These are phyloP conservation scores for Notodonta ziczac DNA, from an alignment of 2,888 invertebrate species.

Conservation along the genomic window DNA sequence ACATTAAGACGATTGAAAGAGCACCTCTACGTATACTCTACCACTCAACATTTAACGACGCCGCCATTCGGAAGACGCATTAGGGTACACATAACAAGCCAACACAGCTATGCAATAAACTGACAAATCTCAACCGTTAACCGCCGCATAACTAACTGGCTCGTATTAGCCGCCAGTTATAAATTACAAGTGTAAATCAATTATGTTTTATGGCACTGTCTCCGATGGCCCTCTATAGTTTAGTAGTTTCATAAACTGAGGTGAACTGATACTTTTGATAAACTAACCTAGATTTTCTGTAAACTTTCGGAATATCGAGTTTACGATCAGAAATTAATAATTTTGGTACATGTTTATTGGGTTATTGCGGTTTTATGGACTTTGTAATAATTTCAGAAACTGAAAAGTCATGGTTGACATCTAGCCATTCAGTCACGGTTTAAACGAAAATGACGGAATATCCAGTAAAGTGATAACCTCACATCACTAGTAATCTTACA, in stretches of 20 bases:
- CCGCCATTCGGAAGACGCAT: not conserved
- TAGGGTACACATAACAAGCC: conserved; percentile 10
- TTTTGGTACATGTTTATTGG: not conserved
- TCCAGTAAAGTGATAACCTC: too few species aligned
- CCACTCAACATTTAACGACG: conserved; percentile 8
- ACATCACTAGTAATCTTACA: too few species aligned
- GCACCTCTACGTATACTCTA: not conserved
- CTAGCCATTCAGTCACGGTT: too few species aligned
- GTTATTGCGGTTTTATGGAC: not conserved
- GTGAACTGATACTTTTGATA: not conserved
- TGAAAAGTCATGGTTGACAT: too few species aligned
- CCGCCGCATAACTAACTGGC: conserved; percentile 39
- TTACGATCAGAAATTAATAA: conserved; percentile 1
- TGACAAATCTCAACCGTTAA: conserved; percentile 26
- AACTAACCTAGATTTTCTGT: conserved; percentile 3
- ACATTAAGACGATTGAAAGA: not conserved
- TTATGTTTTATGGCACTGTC: conserved; percentile 45
- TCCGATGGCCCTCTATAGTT: conserved; percentile 17
- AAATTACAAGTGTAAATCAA: conserved; percentile 50
- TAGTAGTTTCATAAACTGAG: conserved; percentile 27
- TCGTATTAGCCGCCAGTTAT: conserved; percentile 41
- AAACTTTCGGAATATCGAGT: not conserved
- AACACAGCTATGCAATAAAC: conserved; percentile 22
- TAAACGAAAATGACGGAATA: too few species aligned
- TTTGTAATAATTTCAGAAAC: not conserved